phyloP scores from a whole-genome alignment of 2,888 invertebrate genomes.

The Cremastobaeus sp. region DNA sequence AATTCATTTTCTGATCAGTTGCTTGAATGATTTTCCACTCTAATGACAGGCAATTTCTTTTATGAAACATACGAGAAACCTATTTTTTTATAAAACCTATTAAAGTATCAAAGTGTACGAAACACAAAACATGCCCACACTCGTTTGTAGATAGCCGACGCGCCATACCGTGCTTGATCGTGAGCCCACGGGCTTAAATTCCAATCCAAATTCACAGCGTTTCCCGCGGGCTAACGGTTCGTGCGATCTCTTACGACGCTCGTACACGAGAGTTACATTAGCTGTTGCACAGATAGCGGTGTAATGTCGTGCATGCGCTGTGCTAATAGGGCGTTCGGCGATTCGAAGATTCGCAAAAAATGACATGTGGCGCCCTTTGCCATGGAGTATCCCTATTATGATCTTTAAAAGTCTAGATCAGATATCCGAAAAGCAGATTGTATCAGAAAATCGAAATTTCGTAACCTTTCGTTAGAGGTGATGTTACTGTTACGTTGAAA shows the following conservation, averaged over 20 bases:
- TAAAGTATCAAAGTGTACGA: constrained; percentile 40
- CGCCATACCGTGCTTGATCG: constrained; percentile 37
- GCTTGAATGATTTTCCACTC: too few relatives aligned
- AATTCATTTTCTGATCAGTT: too few relatives aligned
- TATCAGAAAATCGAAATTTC: too few relatives aligned
- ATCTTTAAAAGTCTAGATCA: too few relatives aligned
- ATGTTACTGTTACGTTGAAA: too few relatives aligned
- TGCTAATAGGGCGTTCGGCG: constrained; percentile 43
- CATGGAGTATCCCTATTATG: constrained; percentile 11
- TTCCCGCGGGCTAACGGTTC: constrained; percentile 58
- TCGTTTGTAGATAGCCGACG: constrained; percentile 20
- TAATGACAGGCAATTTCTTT: too few relatives aligned
- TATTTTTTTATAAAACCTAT: too few relatives aligned
- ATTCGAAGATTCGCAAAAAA: constrained; percentile 45
- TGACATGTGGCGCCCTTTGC: constrained; percentile 22
- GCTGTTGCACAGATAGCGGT: constrained; percentile 66
- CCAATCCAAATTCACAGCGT: constrained; percentile 51
- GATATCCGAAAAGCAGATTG: too few relatives aligned
- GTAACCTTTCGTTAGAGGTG: too few relatives aligned
- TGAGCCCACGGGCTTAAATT: constrained; percentile 57
- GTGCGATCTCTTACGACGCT: constrained; percentile 64
- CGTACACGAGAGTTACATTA: constrained; percentile 72
- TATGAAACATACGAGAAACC: too few relatives aligned
- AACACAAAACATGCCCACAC: constrained; percentile 36
- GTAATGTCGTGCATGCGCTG: constrained; percentile 54